phyloP scores from a whole-genome alignment of 2,797 vertebrate genomes.

The Dermochelys coriacea region DNA sequence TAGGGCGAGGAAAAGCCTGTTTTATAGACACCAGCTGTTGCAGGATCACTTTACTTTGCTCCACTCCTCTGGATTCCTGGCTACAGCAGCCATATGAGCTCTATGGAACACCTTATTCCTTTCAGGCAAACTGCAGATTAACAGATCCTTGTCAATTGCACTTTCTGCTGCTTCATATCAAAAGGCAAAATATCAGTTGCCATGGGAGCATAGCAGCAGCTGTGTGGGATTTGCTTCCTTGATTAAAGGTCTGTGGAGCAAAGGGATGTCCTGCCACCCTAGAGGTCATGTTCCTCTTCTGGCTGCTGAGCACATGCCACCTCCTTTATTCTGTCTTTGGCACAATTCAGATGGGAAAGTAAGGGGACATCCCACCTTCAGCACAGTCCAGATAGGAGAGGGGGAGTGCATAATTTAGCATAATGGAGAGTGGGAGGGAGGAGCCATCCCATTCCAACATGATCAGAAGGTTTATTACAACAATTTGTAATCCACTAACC shows the following conservation, averaged over 20 bases:
- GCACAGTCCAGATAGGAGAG: neutral
- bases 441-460: neutral
- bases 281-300: neutral
- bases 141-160: conserved; percentile 1
- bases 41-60: neutral
- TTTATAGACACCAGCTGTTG: neutral
- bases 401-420: neutral
- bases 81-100: neutral
- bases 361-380: neutral
- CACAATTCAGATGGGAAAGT: neutral
- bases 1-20: neutral
- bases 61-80: neutral
- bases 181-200: neutral
- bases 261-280: neutral
- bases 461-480: neutral
- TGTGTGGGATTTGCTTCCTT: neutral
- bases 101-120: neutral
- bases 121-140: neutral
- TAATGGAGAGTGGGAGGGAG: neutral
- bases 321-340: neutral
- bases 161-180: neutral
- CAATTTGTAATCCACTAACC: neutral
- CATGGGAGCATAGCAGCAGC: neutral
- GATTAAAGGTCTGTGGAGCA: neutral
- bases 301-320: neutral